phyloP scores from a whole-genome alignment of 2,888 invertebrate genomes.

The Protodeltote pygarga region DNA sequence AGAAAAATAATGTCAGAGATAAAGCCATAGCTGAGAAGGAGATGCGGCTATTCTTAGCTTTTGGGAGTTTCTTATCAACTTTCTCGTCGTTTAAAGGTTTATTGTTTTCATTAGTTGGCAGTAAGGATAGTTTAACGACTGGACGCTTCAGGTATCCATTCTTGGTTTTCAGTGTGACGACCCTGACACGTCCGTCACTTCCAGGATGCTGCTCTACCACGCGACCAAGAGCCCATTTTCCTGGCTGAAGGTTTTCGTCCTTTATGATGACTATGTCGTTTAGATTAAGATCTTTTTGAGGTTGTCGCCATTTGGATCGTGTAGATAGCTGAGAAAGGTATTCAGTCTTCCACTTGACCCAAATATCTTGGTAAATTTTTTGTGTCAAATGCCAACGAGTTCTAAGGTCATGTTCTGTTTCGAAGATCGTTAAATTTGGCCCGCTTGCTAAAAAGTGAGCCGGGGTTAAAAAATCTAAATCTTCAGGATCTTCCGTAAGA shows the following conservation, averaged over 20 bases:
- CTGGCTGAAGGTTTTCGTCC: no score
- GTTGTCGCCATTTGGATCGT: conserved; percentile 4
- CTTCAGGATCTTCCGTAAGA: neutral
- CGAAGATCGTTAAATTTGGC: neutral
- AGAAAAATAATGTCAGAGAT: conserved; percentile 1
- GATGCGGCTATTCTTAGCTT: neutral
- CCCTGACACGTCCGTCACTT: conserved; percentile 1
- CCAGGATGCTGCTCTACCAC: neutral
- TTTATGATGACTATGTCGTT: conserved; percentile 10
- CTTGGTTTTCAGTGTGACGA: conserved; percentile 9
- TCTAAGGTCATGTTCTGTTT: neutral
- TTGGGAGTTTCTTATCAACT: neutral
- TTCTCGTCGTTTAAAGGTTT: neutral
- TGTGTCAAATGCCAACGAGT: neutral
- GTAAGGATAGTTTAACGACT: conserved; percentile 2
- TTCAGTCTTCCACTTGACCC: neutral
- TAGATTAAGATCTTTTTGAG: conserved; percentile 1
- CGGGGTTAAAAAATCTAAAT: neutral
- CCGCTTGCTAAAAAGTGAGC: conserved; percentile 2
- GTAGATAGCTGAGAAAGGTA: conserved; percentile 5
- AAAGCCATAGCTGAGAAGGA: conserved; percentile 1
- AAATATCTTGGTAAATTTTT: neutral
- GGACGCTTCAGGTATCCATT: conserved; percentile 9
- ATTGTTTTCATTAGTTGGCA: neutral
- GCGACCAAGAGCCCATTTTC: conserved; percentile 6